Evolutionary conservation across 2,888 invertebrate genomes (phyloP), one percentile per base, ranked within the genome.

Genomic region (Clanis bilineata): DNA sequence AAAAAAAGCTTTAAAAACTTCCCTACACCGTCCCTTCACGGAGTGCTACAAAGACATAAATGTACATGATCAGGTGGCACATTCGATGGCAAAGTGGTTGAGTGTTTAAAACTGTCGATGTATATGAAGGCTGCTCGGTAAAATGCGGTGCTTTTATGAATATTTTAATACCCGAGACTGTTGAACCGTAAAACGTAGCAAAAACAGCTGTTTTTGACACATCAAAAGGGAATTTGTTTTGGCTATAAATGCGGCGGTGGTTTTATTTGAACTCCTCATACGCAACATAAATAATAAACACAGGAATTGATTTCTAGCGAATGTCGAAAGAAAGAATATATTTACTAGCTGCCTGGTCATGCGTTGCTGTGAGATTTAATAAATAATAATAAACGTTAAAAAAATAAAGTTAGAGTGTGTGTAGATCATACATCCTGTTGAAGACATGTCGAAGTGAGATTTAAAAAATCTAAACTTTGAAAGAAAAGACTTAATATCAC

Each of bases 201-300:
- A 51, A 51, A 32, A 51, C 51, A 51, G 51, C 51, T 51, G 51
- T 28, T 28, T 12, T 10, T 47, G 47, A 18, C 9, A 10, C 51
- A 51, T 51, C 51, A 51, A 51, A 51, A 18, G 51, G 18, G 51
- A 28, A 21, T 21, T 18, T 43, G 15, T 28, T 47, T 47, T 7
- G 25, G 47, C 47, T 15, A n/a, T 28, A 15, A 47, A 47, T 47
- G 15, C 28, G 15, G 9, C 47, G 28, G 6, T 51, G 32, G 28
- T 32, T 32, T 28, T 51, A 25, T 47, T 47, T 47, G n/a, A 18
- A 51, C 51, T 15, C 18, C 18, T 32, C 21, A 18, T 32, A 28
- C 32, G 47, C 47, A 47, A 47, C 47, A 18, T 28, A 15, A 47
- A 3, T 28, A 44, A 44, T 28, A 4, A 3, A n/a, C 2, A 9